Conservation (phyloP, 2,113 vertebrate genomes). For the Dromaius novaehollandiae region DNA sequence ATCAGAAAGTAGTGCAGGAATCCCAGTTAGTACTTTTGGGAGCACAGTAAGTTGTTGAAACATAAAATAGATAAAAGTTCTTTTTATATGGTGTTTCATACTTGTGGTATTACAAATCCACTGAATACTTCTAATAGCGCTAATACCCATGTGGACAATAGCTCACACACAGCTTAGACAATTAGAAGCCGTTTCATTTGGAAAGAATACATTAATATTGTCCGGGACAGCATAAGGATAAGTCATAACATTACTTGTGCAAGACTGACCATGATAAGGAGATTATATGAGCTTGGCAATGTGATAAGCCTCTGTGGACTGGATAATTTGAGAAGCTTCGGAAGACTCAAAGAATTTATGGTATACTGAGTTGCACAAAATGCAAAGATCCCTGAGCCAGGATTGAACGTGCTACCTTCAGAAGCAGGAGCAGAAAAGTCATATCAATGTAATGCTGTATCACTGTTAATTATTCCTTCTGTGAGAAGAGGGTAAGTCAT, state of each 20-base stretch:
- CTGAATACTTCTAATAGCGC: constrained; percentile 29
- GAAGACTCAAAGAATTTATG: background rate
- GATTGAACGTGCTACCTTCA: background rate
- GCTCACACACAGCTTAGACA: constrained; percentile 52
- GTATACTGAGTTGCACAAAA: background rate
- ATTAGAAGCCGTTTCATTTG: constrained; percentile 67
- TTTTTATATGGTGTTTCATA: constrained; percentile 36
- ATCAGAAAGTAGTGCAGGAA: background rate
- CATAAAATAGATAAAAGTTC: constrained; percentile 5
- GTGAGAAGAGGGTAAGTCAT: background rate
- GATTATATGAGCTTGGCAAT: constrained; percentile 26
- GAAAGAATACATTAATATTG: constrained; percentile 47
- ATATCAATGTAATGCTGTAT: background rate
- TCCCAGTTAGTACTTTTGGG: background rate
- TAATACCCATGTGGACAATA: constrained; percentile 21
- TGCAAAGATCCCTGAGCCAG: background rate
- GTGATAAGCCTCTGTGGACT: constrained; percentile 21
- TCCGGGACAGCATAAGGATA: constrained; percentile 42
- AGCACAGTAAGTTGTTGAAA: constrained; percentile 27
- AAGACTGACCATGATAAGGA: constrained; percentile 17
- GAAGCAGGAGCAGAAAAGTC: background rate
- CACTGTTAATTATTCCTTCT: background rate
- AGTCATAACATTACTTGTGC: background rate
- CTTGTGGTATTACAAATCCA: constrained; percentile 45
- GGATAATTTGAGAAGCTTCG: constrained; percentile 2